These are phyloP conservation scores for Rhopalosiphum padi DNA, from an alignment of 1,140 invertebrate species.

Conservation along the genomic window DNA sequence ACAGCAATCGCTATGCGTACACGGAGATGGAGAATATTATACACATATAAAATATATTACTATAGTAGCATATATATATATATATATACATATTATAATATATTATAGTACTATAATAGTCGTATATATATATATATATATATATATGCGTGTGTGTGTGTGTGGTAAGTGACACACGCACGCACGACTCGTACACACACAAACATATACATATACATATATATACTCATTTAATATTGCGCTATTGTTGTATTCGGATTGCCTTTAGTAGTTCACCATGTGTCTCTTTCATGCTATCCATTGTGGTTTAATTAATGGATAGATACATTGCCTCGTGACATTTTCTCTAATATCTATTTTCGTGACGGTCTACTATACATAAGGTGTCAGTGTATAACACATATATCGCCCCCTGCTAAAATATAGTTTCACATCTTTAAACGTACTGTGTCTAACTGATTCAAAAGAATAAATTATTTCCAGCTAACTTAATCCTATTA, in stretches of 20 bases:
- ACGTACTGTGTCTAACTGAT: not conserved
- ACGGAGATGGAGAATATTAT: not conserved
- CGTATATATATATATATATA: not conserved
- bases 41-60: not conserved
- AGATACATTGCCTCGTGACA: not conserved
- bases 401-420: not conserved
- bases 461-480: slow-evolving; percentile 19
- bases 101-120: not conserved
- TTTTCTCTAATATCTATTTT: slow-evolving; percentile 30
- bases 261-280: not conserved
- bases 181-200: not conserved
- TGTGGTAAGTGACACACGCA: not conserved
- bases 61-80: not conserved
- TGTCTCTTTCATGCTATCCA: slow-evolving; percentile 6
- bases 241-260: not conserved
- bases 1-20: not conserved
- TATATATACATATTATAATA: not conserved
- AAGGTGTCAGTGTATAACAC: not conserved
- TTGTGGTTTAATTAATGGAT: slow-evolving; percentile 39
- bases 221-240: not conserved
- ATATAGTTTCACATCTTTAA: slow-evolving; percentile 14
- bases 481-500: slow-evolving; percentile 2
- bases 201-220: too few relatives aligned
- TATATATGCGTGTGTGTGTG: not conserved
- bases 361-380: not conserved